Conservation (phyloP, 2,797 vertebrate genomes). For the Anas bahamensis region DNA sequence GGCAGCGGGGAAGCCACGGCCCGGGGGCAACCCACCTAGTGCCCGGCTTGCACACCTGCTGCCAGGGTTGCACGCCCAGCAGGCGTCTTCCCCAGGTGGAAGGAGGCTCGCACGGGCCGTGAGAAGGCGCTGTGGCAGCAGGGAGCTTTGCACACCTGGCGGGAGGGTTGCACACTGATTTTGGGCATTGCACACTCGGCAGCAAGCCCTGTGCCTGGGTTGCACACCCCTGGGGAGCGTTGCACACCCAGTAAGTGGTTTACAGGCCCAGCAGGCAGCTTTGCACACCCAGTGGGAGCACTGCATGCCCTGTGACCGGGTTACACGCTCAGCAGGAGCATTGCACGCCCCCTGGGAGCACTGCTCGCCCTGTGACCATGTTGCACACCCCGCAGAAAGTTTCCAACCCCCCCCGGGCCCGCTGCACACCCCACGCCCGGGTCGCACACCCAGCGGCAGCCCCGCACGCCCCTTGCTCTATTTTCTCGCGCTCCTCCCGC, state of each 20-base stretch:
- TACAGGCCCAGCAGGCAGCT: no score
- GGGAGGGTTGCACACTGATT: not conserved
- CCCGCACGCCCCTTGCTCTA: no score
- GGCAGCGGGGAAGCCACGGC: no score
- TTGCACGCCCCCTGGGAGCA: not conserved
- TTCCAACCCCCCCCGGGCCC: no score
- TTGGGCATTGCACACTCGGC: accelerated
- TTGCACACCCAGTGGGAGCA: not conserved
- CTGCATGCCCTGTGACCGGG: accelerated
- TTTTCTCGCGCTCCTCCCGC: no score
- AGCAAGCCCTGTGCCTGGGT: not conserved
- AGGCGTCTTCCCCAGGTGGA: no score
- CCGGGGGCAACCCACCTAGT: no score
- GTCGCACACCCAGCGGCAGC: not conserved
- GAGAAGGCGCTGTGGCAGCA: not conserved
- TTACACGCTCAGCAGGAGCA: no score
- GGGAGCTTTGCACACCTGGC: no score
- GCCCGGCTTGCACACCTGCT: not conserved
- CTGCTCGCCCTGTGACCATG: accelerated
- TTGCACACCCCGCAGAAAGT: no score
- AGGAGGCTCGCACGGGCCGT: not conserved
- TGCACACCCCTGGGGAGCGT: no score
- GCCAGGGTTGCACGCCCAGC: not conserved
- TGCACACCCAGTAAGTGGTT: not conserved
- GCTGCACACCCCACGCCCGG: no score